Base-by-base conservation (phyloP, 1,140 invertebrate species). In the Glossosoma conforme region DNA sequence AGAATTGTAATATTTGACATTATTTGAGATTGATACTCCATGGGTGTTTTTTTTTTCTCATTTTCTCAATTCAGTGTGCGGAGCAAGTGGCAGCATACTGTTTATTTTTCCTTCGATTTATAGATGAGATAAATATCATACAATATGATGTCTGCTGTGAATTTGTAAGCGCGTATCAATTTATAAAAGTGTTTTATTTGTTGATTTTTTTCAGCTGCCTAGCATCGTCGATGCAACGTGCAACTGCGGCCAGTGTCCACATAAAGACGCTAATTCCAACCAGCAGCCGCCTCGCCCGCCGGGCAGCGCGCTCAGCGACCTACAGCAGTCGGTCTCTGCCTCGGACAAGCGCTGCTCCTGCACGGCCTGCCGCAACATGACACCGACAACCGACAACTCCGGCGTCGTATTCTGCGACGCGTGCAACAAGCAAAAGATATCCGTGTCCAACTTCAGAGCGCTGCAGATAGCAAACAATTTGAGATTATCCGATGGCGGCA, bases 391-490 rank as follows among this genome's bases (percentile, higher is more conserved):
- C n/a, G 41, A 52, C 20, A 37, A 32, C 6, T 35, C 72, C 0
- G 72, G 72, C 2, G 70, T 75, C 22, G 64, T 75, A 0, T 69
- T 69, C 51, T 75, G 72, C 52, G 68, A 73, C 15, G 56, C 42
- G 3, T 75, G 72, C 53, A 69, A 70, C 28, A 75, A 75, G 41
- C 72, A 75, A 52, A 75, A 75, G 52, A 75, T 75, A 52, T 71
- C 70, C 0, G 52, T 72, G 1, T 74, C 70, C 0, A 75, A 75
- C 49, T 73, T 75, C 43, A 60, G 68, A 41, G 72, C 72, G 0
- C 54, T 75, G 44, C 70, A 73, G 59, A 75, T 75, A 45, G 67
- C 72, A 6, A 74, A 75, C 49, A 60, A 64, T 15, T 52, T 74
- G 9, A 43, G 66, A 33, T 70, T 74, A 60, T 63, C 64, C 0